Evolutionary conservation across 2,113 vertebrate genomes (phyloP).

Genomic region (Buteo buteo): DNA sequence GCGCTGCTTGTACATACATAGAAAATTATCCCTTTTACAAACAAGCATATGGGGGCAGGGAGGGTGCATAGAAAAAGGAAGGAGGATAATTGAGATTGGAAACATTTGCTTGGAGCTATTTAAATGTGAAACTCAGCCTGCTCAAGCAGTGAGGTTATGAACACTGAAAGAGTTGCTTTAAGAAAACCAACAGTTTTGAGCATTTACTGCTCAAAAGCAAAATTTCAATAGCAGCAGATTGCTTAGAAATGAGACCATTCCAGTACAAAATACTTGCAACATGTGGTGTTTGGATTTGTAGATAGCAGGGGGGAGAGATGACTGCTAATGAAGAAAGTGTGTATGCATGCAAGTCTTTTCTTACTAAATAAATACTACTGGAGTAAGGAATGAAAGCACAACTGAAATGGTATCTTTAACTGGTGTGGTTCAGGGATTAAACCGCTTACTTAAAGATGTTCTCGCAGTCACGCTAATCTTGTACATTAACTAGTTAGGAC

Average conservation of each 20-base stretch:
- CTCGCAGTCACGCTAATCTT: background rate
- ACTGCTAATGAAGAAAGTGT: constrained; percentile 5
- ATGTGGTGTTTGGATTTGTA: background rate
- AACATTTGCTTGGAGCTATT: background rate
- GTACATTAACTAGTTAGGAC: background rate
- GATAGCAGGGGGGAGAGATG: background rate
- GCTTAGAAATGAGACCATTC: background rate
- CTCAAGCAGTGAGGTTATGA: constrained; percentile 20
- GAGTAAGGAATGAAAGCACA: background rate
- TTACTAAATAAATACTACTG: background rate
- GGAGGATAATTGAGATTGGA: background rate
- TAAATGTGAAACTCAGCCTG: background rate
- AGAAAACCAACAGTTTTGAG: background rate
- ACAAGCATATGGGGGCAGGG: background rate
- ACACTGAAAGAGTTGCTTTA: background rate
- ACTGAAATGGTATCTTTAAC: background rate
- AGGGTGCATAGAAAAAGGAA: background rate
- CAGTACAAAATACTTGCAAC: background rate
- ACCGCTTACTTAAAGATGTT: background rate
- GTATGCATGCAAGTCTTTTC: background rate
- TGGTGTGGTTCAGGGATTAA: background rate
- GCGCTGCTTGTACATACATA: background rate
- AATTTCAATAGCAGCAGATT: constrained; percentile 3
- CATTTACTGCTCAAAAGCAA: constrained; percentile 15
- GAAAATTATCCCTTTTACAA: constrained; percentile 27